phyloP scores from a whole-genome alignment of 2,797 vertebrate genomes.

The Telmatherina bonti region DNA sequence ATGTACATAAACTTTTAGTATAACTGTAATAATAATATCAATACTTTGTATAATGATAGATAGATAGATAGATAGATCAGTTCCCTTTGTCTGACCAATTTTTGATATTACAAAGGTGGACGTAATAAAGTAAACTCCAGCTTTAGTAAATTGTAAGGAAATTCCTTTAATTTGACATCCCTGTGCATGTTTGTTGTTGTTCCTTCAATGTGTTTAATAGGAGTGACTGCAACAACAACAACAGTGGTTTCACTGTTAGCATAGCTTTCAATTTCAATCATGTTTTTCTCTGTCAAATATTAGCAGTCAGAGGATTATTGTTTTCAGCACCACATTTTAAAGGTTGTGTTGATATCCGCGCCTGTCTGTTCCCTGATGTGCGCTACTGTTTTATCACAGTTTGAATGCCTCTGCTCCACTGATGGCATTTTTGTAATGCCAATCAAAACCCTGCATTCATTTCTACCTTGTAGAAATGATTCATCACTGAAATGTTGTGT shows the following conservation, averaged over 20 bases:
- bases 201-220: not conserved
- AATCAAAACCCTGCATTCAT: not conserved
- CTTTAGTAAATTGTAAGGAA: no score
- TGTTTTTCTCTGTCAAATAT: not conserved
- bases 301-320: not conserved
- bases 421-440: conserved; percentile 18
- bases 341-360: not conserved
- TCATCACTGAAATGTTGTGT: no score
- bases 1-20: not conserved
- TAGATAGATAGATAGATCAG: no score
- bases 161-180: no score
- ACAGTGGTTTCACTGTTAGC: no score
- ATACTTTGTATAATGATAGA: no score
- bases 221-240: not conserved
- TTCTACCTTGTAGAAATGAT: not conserved
- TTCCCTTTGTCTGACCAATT: not conserved
- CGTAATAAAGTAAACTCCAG: no score
- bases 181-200: not conserved
- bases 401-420: not conserved
- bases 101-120: no score
- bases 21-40: not conserved
- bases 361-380: not conserved
- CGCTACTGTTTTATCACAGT: conserved; percentile 11
- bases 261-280: no score
- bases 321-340: not conserved